phyloP scores from a whole-genome alignment of 1,140 invertebrate genomes.

The Adelges cooleyi region DNA sequence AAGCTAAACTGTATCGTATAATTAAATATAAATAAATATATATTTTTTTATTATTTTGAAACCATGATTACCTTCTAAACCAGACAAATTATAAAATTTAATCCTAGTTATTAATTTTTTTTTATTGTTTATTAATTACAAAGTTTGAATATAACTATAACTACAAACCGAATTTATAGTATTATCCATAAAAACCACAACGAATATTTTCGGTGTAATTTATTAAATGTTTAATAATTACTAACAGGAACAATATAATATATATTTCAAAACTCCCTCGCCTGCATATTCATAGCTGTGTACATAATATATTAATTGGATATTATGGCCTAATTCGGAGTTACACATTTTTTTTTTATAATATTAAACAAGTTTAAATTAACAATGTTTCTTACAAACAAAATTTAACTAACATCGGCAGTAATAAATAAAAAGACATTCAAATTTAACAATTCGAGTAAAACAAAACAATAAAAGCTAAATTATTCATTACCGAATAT shows the following conservation, averaged over 20 bases:
- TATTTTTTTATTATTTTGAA: constrained; percentile 7
- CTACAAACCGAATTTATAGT: no score
- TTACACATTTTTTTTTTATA: neutral
- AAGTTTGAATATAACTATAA: no score
- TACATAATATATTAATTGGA: no score
- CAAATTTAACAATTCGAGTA: no score
- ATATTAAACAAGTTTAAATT: neutral
- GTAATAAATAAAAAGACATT: no score
- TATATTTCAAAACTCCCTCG: neutral
- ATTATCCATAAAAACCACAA: neutral
- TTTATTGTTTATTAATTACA: no score
- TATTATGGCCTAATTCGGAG: neutral
- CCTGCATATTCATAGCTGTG: no score
- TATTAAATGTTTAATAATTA: constrained; percentile 10
- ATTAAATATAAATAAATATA: neutral
- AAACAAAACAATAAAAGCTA: no score
- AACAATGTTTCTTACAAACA: neutral
- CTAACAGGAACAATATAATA: constrained; percentile 22
- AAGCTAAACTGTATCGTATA: constrained; percentile 1
- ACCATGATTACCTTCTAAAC: constrained; percentile 25
- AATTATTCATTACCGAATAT: no score
- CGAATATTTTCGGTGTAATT: neutral
- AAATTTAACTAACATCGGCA: constrained; percentile 16
- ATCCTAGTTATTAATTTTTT: constrained; percentile 5
- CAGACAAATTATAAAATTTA: constrained; percentile 22